These are phyloP conservation scores for Eudyptes chrysolophus DNA, from an alignment of 2,113 vertebrate species.

Conservation along the genomic window DNA sequence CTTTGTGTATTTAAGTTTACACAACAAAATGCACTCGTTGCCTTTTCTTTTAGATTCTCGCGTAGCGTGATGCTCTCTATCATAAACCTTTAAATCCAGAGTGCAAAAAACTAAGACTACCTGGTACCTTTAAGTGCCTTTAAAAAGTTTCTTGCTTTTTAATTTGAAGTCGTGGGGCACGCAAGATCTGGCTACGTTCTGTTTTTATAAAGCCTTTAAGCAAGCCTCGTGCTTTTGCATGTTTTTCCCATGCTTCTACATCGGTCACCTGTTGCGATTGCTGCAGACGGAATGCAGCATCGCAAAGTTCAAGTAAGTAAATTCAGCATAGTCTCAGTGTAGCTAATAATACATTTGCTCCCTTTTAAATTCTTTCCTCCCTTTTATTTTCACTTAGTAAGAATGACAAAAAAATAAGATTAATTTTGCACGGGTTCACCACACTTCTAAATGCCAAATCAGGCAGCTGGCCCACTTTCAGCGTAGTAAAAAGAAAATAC, in stretches of 20 bases:
- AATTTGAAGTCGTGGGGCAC: neutral
- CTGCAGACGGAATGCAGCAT: slow-evolving; percentile 14
- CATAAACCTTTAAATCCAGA: neutral
- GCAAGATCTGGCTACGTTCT: neutral
- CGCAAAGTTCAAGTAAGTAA: neutral
- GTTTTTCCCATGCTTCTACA: neutral
- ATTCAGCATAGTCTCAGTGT: neutral
- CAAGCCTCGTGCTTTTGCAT: neutral
- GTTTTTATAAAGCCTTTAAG: neutral
- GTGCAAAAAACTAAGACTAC: neutral
- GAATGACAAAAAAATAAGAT: neutral
- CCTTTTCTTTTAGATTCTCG: neutral
- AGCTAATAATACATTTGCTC: neutral
- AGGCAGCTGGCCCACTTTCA: neutral
- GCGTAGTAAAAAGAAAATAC: neutral
- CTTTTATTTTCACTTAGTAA: neutral
- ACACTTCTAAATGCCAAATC: neutral
- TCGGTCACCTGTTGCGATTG: neutral
- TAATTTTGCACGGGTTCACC: neutral
- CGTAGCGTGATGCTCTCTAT: neutral
- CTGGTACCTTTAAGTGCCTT: neutral
- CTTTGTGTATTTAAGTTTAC: neutral
- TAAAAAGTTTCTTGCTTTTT: neutral
- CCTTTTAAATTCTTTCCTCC: neutral
- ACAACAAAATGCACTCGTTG: neutral